phyloP scores from a whole-genome alignment of 2,113 vertebrate species.

The Fregata magnificens region DNA sequence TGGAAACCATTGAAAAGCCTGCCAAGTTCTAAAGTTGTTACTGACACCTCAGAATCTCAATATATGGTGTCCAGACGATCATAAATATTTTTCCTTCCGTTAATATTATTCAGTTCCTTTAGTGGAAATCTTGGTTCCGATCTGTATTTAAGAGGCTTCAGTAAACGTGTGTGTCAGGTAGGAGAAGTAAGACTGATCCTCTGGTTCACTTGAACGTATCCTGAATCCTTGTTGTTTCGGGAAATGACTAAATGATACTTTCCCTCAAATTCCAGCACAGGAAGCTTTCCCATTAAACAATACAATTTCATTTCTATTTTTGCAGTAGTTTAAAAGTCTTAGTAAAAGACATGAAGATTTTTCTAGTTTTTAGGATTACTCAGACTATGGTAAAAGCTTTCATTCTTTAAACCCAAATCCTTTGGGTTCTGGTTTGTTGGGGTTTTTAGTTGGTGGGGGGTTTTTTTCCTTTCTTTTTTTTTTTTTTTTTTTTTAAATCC shows the following conservation, averaged over 20 bases:
- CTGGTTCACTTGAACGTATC: neutral
- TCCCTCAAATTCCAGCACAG: neutral
- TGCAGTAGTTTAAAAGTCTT: neutral
- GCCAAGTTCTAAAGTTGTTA: neutral
- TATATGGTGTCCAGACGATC: neutral
- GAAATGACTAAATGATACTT: neutral
- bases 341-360: neutral
- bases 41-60: neutral
- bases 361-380: neutral
- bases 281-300: neutral
- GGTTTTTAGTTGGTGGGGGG: neutral
- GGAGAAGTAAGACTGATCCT: neutral
- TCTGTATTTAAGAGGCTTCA: neutral
- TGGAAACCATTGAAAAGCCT: neutral
- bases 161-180: rapidly evolving
- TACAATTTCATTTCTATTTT: neutral
- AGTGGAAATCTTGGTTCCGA: neutral
- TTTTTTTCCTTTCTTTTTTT: neutral
- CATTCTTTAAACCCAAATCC: neutral
- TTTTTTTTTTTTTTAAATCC: rapidly evolving
- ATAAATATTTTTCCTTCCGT: neutral
- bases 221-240: neutral
- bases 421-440: neutral
- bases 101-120: neutral
- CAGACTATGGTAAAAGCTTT: neutral